Base-by-base conservation (phyloP, 2,888 invertebrate species). In the Drosophila stalkeri region DNA sequence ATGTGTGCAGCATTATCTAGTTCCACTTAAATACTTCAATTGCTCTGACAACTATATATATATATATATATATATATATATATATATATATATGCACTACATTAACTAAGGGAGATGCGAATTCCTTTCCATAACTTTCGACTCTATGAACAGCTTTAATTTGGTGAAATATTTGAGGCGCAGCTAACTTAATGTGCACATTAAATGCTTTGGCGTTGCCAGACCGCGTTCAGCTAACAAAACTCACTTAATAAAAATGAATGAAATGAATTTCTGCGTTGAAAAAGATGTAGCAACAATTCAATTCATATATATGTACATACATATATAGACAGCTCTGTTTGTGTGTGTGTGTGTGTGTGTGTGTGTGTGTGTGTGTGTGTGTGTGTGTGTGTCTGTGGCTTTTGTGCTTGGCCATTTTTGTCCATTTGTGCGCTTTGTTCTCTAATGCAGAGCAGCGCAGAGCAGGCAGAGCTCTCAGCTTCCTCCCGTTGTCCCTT, bases 371-470 rank as follows among this genome's bases (percentile, higher is more conserved):
- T 70, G 20, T 47, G 20, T 72, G n/a, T 51, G 11, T 41, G 8
- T 12, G 2, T 51, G 18, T 52, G 16, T 16, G 39, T 52, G 55
- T 55, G 33, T 70, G 20, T 49, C 49, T 62, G 44, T 76, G 51
- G 47, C 56, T 60, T 75, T 65, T 70, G 62, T 62, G 46, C 23
- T 43, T 23, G 60, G 44, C 44, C 75, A 79, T 79, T 75, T 72
- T 77, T 65, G 75, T 75, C 74, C 78, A 55, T 72, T 76, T 80
- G 52, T 35, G 74, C 39, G 59, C 62, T 69, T 75, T 77, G 69
- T 65, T 60, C 62, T 44, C 51, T 55, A 55, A 59, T 55, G 33
- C 55, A 65, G 67, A 18, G 52, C 37, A 33, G 33, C 18, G 11
- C 18, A 41, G 27, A 27, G 27, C 27, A 27, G 27, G 27, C 27